Conservation (phyloP, 2,113 vertebrate genomes). For the Piprites chloris region DNA sequence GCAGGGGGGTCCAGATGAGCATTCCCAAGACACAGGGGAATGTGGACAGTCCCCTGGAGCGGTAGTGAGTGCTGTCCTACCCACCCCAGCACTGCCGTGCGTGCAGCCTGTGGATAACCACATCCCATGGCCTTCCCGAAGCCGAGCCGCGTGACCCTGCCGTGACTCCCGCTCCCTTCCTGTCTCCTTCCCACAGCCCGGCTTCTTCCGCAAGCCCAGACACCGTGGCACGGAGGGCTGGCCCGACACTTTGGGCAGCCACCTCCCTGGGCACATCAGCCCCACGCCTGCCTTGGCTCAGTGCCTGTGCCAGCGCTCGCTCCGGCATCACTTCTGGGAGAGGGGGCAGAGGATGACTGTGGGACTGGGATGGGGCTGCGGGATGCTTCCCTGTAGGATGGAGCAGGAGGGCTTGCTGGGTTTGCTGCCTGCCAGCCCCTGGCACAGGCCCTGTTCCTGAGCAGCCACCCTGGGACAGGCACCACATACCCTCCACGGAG, state of each 20-base stretch:
- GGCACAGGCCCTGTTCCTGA: not conserved
- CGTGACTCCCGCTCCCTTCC: constrained; percentile 21
- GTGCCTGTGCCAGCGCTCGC: not conserved
- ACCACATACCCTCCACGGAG: not conserved
- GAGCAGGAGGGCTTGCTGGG: not conserved
- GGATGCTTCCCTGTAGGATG: not conserved
- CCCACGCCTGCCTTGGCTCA: accelerated
- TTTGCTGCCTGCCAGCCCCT: not conserved
- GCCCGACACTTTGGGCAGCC: not conserved
- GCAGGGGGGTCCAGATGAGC: accelerated
- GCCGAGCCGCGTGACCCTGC: constrained; percentile 41
- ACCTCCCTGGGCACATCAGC: not conserved
- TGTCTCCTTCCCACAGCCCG: constrained; percentile 30
- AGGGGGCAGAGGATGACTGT: not conserved
- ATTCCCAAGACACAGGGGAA: accelerated
- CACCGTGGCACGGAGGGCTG: not conserved
- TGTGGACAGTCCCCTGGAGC: not conserved
- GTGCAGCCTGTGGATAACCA: constrained; percentile 61
- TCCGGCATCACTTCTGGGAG: accelerated
- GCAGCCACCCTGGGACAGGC: accelerated
- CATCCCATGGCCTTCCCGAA: constrained; percentile 64
- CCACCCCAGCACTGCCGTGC: not conserved
- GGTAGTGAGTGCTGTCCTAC: not conserved
- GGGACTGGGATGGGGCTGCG: not conserved
- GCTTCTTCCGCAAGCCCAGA: constrained; percentile 23